Evolutionary conservation across 1,140 invertebrate genomes (phyloP).

Genomic region (Elysia chlorotica): DNA sequence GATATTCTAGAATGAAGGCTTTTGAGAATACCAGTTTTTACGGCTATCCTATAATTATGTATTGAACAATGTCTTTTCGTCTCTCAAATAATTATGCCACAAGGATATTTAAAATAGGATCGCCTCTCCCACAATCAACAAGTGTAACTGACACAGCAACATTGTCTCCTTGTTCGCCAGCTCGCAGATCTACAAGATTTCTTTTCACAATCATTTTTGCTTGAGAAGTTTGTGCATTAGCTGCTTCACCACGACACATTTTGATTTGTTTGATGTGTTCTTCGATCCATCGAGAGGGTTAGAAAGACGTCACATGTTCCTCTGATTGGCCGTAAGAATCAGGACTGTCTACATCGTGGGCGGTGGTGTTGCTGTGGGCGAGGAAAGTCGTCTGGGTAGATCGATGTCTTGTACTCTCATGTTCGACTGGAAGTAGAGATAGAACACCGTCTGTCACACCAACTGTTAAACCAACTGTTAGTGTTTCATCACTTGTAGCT

Average conservation of each 20-base stretch:
- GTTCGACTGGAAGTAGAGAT: background rate
- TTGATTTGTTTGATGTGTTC: background rate
- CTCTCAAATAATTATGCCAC: background rate
- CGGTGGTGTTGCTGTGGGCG: background rate
- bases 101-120: background rate
- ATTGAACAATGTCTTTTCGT: slow-evolving; percentile 1
- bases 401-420: background rate
- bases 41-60: slow-evolving; percentile 7
- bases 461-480: background rate
- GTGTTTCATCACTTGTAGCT: background rate
- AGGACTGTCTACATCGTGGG: background rate
- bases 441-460: no score
- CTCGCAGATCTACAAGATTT: background rate
- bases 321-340: background rate
- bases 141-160: background rate
- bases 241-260: background rate
- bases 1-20: slow-evolving; percentile 10
- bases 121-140: background rate
- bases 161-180: background rate
- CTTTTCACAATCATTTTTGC: background rate
- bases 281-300: background rate
- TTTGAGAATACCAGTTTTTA: slow-evolving; percentile 6
- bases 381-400: background rate
- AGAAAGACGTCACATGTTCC: no score
- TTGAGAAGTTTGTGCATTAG: background rate